A percentile compares a stretch with the other conserved stretches of the same genome.
phyloP scores from a whole-genome alignment of 2,113 vertebrate genomes.

The Bucco capensis region DNA sequence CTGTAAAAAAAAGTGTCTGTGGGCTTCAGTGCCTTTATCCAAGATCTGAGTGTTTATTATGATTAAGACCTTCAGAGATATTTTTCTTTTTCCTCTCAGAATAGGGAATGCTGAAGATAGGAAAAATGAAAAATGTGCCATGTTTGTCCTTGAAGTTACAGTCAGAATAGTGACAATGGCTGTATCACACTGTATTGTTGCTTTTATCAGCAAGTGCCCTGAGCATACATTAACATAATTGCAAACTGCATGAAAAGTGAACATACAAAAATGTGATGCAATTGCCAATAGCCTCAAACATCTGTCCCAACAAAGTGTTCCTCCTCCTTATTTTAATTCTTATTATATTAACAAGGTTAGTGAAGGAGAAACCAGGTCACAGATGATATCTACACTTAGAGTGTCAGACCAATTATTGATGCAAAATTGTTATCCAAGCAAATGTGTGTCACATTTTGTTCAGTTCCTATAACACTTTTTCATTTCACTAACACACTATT shows the following conservation, averaged over 20 bases:
- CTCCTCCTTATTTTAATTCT: conserved; percentile 63
- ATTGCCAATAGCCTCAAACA: conserved; percentile 67
- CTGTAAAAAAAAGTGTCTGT: not conserved
- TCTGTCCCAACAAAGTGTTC: conserved; percentile 61
- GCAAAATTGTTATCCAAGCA: conserved; percentile 40
- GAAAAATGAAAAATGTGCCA: conserved; percentile 42
- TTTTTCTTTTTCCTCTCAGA: conserved; percentile 6
- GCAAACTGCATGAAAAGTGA: conserved; percentile 63
- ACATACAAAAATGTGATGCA: conserved; percentile 60
- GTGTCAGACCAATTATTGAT: conserved; percentile 56
- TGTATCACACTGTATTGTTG: conserved; percentile 58
- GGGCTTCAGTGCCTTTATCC: not conserved
- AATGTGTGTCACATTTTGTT: conserved; percentile 39
- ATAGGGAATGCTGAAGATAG: not conserved
- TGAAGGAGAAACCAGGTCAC: conserved; percentile 62
- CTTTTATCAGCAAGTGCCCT: conserved; percentile 70
- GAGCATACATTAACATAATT: conserved; percentile 72
- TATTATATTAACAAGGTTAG: conserved; percentile 66
- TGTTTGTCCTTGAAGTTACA: conserved; percentile 59
- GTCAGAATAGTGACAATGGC: conserved; percentile 56
- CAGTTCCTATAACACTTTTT: conserved; percentile 52
- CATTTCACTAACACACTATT: not conserved
- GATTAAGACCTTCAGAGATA: conserved; percentile 18
- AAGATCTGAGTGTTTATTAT: not conserved
- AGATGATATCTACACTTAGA: conserved; percentile 62